phyloP scores from a whole-genome alignment of 2,888 invertebrate genomes.

The Nymphalis polychloros region DNA sequence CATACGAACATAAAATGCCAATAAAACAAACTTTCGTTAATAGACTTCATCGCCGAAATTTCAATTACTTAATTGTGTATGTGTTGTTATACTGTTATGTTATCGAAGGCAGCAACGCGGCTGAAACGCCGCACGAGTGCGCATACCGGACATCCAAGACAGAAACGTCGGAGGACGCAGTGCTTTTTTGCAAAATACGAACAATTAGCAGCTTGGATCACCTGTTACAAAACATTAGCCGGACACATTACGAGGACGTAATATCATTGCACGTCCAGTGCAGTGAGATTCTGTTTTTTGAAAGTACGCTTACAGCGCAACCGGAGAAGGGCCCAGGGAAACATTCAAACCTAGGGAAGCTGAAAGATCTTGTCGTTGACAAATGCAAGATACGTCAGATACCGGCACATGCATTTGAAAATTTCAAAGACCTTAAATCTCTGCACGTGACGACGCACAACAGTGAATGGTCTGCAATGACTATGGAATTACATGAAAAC shows the following conservation, averaged over 20 bases:
- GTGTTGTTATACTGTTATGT: constrained; percentile 78
- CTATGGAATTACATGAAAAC: constrained; percentile 86
- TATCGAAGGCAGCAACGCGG: constrained; percentile 65
- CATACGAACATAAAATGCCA: constrained; percentile 75
- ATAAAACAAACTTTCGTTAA: constrained; percentile 72
- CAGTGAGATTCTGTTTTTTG: constrained; percentile 88
- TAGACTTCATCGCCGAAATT: constrained; percentile 75
- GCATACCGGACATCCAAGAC: constrained; percentile 84
- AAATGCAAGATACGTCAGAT: constrained; percentile 89
- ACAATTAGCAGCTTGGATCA: constrained; percentile 87
- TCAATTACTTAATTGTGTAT: constrained; percentile 76
- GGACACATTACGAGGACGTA: constrained; percentile 84
- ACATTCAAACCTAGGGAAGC: constrained; percentile 82
- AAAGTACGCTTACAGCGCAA: constrained; percentile 84
- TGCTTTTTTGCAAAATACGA: constrained; percentile 86
- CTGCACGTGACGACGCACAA: constrained; percentile 88
- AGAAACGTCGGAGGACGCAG: constrained; percentile 79
- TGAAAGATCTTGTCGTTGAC: constrained; percentile 87
- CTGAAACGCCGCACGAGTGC: constrained; percentile 85
- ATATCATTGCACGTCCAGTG: constrained; percentile 86
- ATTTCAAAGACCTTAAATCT: constrained; percentile 85
- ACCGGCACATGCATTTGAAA: constrained; percentile 85
- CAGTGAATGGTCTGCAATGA: constrained; percentile 90
- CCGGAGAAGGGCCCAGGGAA: constrained; percentile 72
- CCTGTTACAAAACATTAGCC: constrained; percentile 86